phyloP scores from a whole-genome alignment of 2,888 invertebrate genomes.

The Xanthia togata region DNA sequence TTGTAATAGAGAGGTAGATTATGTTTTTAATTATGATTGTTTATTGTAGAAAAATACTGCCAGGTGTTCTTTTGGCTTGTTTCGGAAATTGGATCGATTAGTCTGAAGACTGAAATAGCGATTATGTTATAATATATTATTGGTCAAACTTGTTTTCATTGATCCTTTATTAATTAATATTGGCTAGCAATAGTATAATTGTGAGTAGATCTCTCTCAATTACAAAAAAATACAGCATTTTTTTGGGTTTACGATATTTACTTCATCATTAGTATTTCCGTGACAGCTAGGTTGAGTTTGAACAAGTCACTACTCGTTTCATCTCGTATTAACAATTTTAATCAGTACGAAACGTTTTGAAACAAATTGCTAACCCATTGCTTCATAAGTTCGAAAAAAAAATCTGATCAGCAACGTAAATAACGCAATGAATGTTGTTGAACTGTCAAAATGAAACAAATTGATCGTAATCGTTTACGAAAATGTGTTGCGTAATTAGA shows the following conservation, averaged over 20 bases:
- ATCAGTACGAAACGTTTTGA: too few relatives aligned
- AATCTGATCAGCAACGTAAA: too few relatives aligned
- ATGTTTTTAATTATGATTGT: conserved; percentile 40
- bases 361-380: too few relatives aligned
- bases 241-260: neutral
- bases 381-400: too few relatives aligned
- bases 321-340: neutral
- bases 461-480: too few relatives aligned
- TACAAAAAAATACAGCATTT: neutral
- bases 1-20: conserved; percentile 20
- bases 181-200: conserved; percentile 2
- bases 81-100: conserved; percentile 25
- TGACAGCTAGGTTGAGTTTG: neutral
- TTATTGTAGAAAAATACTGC: conserved; percentile 10
- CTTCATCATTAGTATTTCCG: neutral
- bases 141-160: conserved; percentile 20
- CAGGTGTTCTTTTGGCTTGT: conserved; percentile 41
- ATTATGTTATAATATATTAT: conserved; percentile 14
- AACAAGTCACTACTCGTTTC: conserved; percentile 12
- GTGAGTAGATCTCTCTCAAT: neutral
- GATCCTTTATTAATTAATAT: conserved; percentile 25
- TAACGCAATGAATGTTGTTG: too few relatives aligned
- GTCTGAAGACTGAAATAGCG: conserved; percentile 17
- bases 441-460: too few relatives aligned
- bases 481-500: too few relatives aligned